These are phyloP conservation scores for Manacus vitellinus DNA, from an alignment of 2,113 vertebrate species.

Conservation along the genomic window DNA sequence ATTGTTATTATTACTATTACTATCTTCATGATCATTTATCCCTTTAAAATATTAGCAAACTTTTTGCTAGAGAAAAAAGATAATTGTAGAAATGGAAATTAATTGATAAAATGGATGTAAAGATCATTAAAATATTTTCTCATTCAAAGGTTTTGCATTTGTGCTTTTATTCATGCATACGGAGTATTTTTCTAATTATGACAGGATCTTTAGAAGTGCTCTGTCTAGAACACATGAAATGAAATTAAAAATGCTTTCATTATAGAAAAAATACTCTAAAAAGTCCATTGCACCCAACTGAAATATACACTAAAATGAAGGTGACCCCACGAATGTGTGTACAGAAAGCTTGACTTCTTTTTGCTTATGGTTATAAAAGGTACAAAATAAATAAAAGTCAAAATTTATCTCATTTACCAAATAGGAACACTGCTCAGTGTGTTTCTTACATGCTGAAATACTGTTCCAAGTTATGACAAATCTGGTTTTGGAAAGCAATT, in stretches of 20 bases:
- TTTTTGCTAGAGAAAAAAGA: background rate
- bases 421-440: background rate
- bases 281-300: background rate
- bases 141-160: background rate
- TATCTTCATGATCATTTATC: background rate
- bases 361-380: background rate
- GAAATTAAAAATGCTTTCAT: background rate
- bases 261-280: background rate
- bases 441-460: background rate
- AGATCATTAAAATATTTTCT: background rate
- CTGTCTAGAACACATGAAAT: background rate
- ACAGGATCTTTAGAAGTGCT: background rate
- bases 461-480: background rate
- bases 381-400: background rate
- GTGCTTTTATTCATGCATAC: background rate
- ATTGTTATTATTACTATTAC: background rate
- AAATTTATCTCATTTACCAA: background rate
- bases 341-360: background rate
- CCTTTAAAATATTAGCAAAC: background rate
- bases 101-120: conserved; percentile 14
- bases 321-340: background rate
- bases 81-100: conserved; percentile 6
- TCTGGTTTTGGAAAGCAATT: background rate
- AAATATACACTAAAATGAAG: conserved; percentile 17
- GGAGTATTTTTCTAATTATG: background rate